Conservation (phyloP, 2,113 vertebrate species). For the Corythornis cristatus region DNA sequence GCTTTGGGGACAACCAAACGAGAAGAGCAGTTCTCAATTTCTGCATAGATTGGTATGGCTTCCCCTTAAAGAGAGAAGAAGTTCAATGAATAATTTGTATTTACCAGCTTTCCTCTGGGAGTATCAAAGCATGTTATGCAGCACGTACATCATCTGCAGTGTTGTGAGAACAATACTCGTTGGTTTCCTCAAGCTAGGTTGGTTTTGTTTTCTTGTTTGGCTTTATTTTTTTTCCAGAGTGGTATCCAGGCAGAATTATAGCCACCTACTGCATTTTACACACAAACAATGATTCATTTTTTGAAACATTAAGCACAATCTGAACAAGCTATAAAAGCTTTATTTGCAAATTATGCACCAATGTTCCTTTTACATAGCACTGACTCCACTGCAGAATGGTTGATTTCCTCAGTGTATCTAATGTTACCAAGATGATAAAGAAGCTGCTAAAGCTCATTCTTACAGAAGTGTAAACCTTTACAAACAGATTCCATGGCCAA, state of each 20-base stretch:
- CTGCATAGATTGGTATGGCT: slow-evolving; percentile 85
- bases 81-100: slow-evolving; percentile 22
- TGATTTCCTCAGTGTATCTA: neutral
- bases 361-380: neutral
- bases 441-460: neutral
- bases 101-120: slow-evolving; percentile 43
- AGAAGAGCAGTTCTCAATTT: slow-evolving; percentile 87
- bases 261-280: slow-evolving; percentile 6
- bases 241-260: slow-evolving; percentile 39
- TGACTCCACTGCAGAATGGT: neutral
- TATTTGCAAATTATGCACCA: neutral
- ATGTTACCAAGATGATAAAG: neutral
- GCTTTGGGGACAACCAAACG: slow-evolving; percentile 87
- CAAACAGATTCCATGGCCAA: neutral
- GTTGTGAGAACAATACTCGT: slow-evolving; percentile 16
- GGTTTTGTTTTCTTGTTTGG: neutral
- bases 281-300: slow-evolving; percentile 34
- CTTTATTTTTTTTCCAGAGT: neutral
- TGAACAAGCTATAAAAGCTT: slow-evolving; percentile 6
- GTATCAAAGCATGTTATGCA: slow-evolving; percentile 28
- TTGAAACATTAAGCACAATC: neutral
- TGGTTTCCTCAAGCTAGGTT: slow-evolving; percentile 15
- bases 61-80: slow-evolving; percentile 76
- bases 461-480: neutral
- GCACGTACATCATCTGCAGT: slow-evolving; percentile 3